Evolutionary conservation across 1,140 invertebrate genomes (phyloP).

Genomic region (Heliconius himera): DNA sequence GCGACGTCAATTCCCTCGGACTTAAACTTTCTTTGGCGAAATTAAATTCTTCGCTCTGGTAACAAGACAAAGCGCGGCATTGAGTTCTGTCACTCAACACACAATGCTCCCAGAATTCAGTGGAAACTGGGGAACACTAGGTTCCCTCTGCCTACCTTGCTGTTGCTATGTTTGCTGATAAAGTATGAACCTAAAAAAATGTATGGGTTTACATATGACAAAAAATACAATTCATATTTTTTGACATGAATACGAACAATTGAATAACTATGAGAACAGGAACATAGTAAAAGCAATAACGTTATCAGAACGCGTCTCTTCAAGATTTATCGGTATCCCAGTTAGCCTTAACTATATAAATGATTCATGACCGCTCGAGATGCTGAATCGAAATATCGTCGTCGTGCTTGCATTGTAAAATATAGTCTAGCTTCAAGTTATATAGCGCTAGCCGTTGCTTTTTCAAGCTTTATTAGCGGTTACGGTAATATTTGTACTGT

Average conservation of each 20-base stretch:
- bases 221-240: constrained; percentile 7
- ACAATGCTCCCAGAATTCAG: too few species aligned
- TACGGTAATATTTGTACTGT: background rate
- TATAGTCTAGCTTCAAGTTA: background rate
- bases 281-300: constrained; percentile 15
- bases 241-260: background rate
- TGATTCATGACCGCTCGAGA: constrained; percentile 16
- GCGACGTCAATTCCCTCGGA: too few species aligned
- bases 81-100: too few species aligned
- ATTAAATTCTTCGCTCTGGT: too few species aligned
- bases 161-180: too few species aligned
- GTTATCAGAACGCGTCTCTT: constrained; percentile 14
- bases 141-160: too few species aligned
- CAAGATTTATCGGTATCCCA: constrained; percentile 18
- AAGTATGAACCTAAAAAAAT: too few species aligned
- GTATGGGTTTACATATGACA: background rate
- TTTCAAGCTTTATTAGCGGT: background rate
- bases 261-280: constrained; percentile 3
- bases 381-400: constrained; percentile 1
- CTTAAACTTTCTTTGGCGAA: too few species aligned
- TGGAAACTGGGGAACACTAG: too few species aligned
- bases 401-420: background rate
- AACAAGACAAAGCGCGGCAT: too few species aligned
- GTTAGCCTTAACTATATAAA: constrained; percentile 22
- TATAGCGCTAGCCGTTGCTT: background rate